Conservation (phyloP, 1,140 invertebrate species). For the Habropoda laboriosa region DNA sequence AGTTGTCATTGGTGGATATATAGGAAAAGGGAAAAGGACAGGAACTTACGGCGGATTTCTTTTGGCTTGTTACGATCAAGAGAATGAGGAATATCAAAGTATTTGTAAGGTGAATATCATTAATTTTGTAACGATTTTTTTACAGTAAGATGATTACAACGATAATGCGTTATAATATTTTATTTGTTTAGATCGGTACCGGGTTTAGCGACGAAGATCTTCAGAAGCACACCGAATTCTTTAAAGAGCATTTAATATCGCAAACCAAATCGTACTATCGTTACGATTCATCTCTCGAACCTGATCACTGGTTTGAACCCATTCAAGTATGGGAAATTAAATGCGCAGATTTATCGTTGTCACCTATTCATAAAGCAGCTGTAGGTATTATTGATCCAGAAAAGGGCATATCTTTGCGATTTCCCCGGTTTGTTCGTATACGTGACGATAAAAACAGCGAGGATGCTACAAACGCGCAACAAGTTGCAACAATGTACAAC, state of each 20-base stretch:
- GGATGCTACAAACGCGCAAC: constrained; percentile 94
- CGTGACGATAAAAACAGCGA: constrained; percentile 97
- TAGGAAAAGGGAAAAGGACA: constrained; percentile 96
- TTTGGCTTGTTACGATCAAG: constrained; percentile 97
- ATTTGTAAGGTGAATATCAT: constrained; percentile 89
- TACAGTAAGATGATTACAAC: background rate
- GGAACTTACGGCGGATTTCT: constrained; percentile 98
- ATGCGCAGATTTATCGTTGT: constrained; percentile 98
- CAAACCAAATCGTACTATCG: constrained; percentile 93
- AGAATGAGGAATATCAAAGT: constrained; percentile 96
- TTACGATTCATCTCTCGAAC: constrained; percentile 88
- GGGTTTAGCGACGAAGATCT: constrained; percentile 98
- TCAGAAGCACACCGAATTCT: constrained; percentile 88
- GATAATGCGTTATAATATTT: constrained; percentile 38
- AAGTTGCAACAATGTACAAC: constrained; percentile 92
- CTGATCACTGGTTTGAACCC: constrained; percentile 98
- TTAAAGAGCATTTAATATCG: constrained; percentile 90
- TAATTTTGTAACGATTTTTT: no score
- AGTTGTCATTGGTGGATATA: constrained; percentile 98
- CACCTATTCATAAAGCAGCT: constrained; percentile 96
- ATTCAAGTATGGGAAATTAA: constrained; percentile 98
- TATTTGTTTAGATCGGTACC: constrained; percentile 91
- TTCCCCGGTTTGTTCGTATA: constrained; percentile 96
- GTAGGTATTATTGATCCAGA: constrained; percentile 94
- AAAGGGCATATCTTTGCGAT: constrained; percentile 97